phyloP scores from a whole-genome alignment of 2,113 vertebrate genomes.

The Pyxicephalus adspersus region DNA sequence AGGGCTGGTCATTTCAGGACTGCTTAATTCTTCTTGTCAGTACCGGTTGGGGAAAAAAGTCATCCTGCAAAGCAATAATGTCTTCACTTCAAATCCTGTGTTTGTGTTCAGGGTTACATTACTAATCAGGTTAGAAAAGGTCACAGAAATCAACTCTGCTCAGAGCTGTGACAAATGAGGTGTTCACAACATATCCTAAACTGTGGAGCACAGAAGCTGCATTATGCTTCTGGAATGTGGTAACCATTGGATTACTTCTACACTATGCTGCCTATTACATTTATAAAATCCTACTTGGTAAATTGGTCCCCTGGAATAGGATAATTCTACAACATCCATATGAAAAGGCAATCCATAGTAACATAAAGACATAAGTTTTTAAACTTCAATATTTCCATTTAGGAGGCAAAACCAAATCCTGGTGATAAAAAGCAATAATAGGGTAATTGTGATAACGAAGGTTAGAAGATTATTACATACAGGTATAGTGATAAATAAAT shows the following conservation, averaged over 20 bases:
- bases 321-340: too few species aligned
- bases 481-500: too few species aligned
- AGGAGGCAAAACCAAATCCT: too few species aligned
- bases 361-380: too few species aligned
- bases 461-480: too few species aligned
- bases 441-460: too few species aligned
- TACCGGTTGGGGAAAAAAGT: not conserved
- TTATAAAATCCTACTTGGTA: slow-evolving; percentile 36
- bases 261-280: slow-evolving; percentile 22
- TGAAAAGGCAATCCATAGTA: too few species aligned
- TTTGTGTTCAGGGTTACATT: slow-evolving; percentile 33
- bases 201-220: slow-evolving; percentile 27
- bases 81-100: not conserved
- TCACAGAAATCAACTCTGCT: slow-evolving; percentile 58
- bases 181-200: slow-evolving; percentile 48
- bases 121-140: slow-evolving; percentile 14
- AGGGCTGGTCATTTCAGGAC: not conserved
- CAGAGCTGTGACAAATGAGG: slow-evolving; percentile 55
- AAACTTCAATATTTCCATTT: too few species aligned
- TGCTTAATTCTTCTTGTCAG: not conserved
- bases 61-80: not conserved
- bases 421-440: too few species aligned
- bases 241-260: slow-evolving; percentile 52
- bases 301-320: not conserved
- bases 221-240: slow-evolving; percentile 43